These are phyloP conservation scores for Dermatemys mawii DNA, from an alignment of 2,113 vertebrate species.

Conservation along the genomic window DNA sequence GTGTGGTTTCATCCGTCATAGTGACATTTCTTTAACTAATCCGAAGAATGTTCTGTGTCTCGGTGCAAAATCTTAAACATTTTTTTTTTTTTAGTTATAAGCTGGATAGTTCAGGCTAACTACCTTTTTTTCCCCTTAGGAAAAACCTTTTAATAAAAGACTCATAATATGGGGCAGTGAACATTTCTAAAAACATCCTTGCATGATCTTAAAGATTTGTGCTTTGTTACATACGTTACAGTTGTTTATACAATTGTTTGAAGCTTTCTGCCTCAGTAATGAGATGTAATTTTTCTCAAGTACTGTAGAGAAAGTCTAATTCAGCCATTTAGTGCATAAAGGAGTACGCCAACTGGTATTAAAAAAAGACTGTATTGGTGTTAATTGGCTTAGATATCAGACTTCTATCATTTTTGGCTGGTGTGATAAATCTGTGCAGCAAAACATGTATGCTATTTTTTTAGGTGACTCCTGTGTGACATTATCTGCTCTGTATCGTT, in stretches of 20 bases:
- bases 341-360: background rate
- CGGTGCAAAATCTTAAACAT: background rate
- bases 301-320: background rate
- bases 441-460: background rate
- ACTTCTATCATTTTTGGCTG: background rate
- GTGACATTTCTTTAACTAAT: slow-evolving; percentile 5
- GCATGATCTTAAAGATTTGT: background rate
- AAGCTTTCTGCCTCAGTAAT: background rate
- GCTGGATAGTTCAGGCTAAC: background rate
- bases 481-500: background rate
- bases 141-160: background rate
- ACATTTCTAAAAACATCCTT: background rate
- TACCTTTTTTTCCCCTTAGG: background rate
- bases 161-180: background rate
- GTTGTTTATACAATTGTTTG: too few relatives aligned
- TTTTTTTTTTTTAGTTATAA: background rate
- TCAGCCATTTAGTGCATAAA: background rate
- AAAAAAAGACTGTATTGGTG: background rate
- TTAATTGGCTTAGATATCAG: background rate
- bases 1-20: background rate
- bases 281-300: background rate
- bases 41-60: background rate
- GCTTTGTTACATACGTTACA: background rate
- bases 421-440: background rate
- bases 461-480: background rate